Evolutionary conservation across 2,113 vertebrate species (phyloP), one percentile per base, ranked within the genome.

Genomic region (Pelusios castaneus): DNA sequence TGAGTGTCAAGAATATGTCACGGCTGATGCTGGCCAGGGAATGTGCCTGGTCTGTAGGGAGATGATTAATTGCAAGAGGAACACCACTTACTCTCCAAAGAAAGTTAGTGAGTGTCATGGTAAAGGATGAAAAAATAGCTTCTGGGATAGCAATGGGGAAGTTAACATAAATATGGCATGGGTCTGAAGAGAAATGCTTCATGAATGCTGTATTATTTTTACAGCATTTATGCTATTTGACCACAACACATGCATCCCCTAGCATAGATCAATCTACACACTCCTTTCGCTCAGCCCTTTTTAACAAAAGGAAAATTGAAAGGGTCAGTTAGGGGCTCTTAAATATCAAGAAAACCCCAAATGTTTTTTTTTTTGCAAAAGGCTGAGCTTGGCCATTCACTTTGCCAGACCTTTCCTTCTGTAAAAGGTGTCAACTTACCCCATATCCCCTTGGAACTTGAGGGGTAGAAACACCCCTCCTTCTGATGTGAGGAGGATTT

Each of bases 1-100:
- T 89, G 91, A 38, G 41, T 96, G 90, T 94, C 80, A 82, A 95
- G 80, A 94, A 67, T 45, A 54, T 60, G 84, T 16, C 76, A 77
- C 29, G 51, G 27, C 85, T 10, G 51, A 94, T 89, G 96, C 87
- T 87, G 84, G 54, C 31, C 2, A 6, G 82, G 29, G 82, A 93
- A 94, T 77, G n/a, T 38, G 49, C 80, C 77, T 87, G 14, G 58
- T 38, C 47, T 70, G 43, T 63, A 84, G 70, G 81, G 51, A 80
- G 60, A 70, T 82, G 90, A 84, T 91, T 1, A 86, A 60, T 75
- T 67, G 76, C 3, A 2, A 47, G n/a, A 43, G 83, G 90, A 88
- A 85, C 75, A 88, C 27, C 51, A 24, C 13, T 84, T 75, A 25
- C 6, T 92, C 38, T 85, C 43, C 56, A 83, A 38, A 38, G 95